Base-by-base conservation (phyloP, 2,113 vertebrate species). In the Hippopotamus amphibius region DNA sequence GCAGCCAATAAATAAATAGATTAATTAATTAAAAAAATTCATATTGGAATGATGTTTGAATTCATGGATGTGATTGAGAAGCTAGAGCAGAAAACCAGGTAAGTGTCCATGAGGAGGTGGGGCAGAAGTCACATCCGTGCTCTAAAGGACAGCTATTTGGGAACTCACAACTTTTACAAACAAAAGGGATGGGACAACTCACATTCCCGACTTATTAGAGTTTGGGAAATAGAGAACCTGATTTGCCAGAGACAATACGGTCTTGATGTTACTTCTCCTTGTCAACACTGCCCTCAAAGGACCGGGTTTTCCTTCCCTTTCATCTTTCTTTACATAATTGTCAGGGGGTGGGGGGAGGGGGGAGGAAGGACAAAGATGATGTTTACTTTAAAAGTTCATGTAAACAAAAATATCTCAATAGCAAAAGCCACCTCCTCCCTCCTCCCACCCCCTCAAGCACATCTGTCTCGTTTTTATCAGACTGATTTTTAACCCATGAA, bases 351-450 rank as follows among this genome's bases (percentile, higher is more conserved):
- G 37, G 11, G 9, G 59, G 22, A n/a, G 76, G 30, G 50, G 11
- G 33, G 17, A 30, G 28, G 21, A 55, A 86, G 50, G 37, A 68
- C 46, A 63, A 28, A 86, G 17, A 50, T 33, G 66, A 43, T 33
- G 26, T 55, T 95, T 71, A n/a, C 48, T 88, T 95, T 66, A 7
- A 68, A 92, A 85, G 48, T 68, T 81, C 61, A 43, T 26, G 4
- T 61, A 93, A 88, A 88, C 17, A 90, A 81, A 95, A 95, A 77
- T 66, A 61, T 59, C 55, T 89, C 55, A 43, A 59, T 24, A 55
- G 24, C 43, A 61, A 86, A 86, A n/a, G 37, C n/a, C 24, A 76
- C 37, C 14, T 55, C 19, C 50, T 95, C n/a, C 59, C 30, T 16
- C 26, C 41, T 14, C 26, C 28, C 9, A 57, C 7, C 0, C 5